A percentile compares a stretch with the other conserved stretches of the same genome.
Evolutionary conservation across 2,113 vertebrate genomes (phyloP).

Genomic region (Anas platyrhynchos): DNA sequence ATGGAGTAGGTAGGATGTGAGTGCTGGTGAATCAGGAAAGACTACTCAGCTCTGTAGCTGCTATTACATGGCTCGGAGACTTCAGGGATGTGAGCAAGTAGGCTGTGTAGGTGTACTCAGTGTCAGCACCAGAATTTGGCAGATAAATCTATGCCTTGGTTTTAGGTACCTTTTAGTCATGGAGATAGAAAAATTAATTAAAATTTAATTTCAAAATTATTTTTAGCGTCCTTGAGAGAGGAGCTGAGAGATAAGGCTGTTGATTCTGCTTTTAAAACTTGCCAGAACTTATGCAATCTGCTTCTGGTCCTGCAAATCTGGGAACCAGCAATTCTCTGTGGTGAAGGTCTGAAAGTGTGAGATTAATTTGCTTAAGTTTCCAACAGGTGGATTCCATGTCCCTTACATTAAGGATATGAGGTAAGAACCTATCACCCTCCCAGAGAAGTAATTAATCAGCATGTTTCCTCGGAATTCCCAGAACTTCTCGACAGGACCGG

Average conservation of each 20-base stretch:
- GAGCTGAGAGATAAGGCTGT: background rate
- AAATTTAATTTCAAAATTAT: background rate
- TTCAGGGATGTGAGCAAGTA: background rate
- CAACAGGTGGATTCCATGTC: background rate
- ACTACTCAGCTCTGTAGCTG: background rate
- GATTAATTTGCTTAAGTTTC: background rate
- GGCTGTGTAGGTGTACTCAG: background rate
- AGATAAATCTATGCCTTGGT: background rate
- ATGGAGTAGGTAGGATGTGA: background rate
- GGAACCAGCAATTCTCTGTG: background rate
- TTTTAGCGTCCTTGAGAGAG: background rate
- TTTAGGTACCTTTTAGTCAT: background rate
- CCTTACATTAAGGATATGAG: background rate
- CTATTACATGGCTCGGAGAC: accelerated
- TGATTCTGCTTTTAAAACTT: background rate
- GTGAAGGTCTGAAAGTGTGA: background rate
- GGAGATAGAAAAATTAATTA: background rate
- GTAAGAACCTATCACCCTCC: background rate
- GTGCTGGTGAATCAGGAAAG: background rate
- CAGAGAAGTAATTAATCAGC: background rate
- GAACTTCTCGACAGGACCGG: background rate
- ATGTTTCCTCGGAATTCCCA: background rate
- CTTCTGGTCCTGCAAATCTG: background rate
- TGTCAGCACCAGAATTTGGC: background rate
- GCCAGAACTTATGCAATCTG: background rate